Percentiles rank a stretch among this genome's conserved stretches.
Conservation (phyloP, 2,888 invertebrate species). For the Pristionchus entomophagus region DNA sequence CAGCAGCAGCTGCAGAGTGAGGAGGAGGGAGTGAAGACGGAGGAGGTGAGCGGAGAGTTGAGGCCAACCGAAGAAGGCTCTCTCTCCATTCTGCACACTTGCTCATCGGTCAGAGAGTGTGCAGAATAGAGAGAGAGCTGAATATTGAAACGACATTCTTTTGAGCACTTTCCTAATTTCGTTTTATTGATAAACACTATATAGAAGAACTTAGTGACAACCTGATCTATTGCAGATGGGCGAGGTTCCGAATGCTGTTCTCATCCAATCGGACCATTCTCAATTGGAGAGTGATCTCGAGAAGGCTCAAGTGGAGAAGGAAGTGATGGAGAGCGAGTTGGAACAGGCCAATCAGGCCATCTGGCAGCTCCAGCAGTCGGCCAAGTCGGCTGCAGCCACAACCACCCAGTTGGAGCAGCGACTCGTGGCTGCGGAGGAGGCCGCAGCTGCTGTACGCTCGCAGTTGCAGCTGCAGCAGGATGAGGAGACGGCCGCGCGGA, state of each 20-base stretch:
- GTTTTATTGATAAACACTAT: too few species aligned
- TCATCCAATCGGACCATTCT: too few species aligned
- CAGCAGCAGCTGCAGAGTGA: constrained; percentile 7
- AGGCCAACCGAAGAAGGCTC: too few species aligned
- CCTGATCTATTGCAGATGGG: too few species aligned
- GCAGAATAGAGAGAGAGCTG: too few species aligned
- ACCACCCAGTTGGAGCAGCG: neutral
- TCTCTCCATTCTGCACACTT: too few species aligned
- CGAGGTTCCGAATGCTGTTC: too few species aligned
- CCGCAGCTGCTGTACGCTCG: neutral
- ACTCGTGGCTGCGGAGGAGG: neutral
- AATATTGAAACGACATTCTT: too few species aligned
- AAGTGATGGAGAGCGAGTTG: constrained; percentile 35
- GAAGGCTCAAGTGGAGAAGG: constrained; percentile 23
- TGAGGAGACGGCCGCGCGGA: neutral
- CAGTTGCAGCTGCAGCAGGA: neutral
- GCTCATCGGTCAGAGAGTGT: too few species aligned
- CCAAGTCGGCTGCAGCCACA: constrained; percentile 1
- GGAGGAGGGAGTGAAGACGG: neutral
- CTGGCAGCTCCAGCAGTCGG: constrained; percentile 36
- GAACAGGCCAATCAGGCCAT: constrained; percentile 30
- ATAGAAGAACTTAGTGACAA: too few species aligned
- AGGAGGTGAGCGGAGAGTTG: neutral
- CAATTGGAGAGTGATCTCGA: neutral
- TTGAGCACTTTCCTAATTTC: too few species aligned